Percentiles rank a stretch among this genome's conserved stretches.
Conservation (phyloP, 2,888 invertebrate species). For the Anaspis maculata region DNA sequence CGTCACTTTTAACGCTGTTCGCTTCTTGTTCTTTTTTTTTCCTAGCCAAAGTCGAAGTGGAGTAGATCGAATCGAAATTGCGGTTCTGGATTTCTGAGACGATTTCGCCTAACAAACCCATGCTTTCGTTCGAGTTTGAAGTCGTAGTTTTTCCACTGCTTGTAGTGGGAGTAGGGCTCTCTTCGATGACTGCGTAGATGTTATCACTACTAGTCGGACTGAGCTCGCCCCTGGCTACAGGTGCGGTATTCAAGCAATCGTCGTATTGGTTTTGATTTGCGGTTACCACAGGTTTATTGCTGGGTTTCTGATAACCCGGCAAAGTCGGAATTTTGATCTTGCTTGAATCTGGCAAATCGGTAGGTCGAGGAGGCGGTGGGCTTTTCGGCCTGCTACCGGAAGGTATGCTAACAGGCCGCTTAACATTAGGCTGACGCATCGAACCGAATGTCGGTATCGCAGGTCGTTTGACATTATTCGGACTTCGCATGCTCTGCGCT, state of each 20-base stretch:
- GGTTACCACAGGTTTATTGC: slow-evolving; percentile 16
- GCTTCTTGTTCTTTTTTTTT: slow-evolving; percentile 49
- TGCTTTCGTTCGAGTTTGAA: slow-evolving; percentile 56
- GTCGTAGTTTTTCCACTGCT: slow-evolving; percentile 26
- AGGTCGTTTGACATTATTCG: slow-evolving; percentile 42
- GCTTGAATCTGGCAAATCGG: slow-evolving; percentile 11
- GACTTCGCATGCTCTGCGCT: slow-evolving; percentile 75
- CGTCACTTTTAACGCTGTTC: slow-evolving; percentile 33
- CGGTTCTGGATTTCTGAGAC: slow-evolving; percentile 80
- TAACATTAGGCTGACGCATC: slow-evolving; percentile 62
- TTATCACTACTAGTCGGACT: slow-evolving; percentile 60
- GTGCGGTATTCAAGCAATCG: slow-evolving; percentile 64
- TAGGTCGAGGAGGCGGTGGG: slow-evolving; percentile 63
- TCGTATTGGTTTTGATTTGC: slow-evolving; percentile 53
- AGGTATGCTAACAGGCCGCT: slow-evolving; percentile 68
- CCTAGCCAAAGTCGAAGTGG: slow-evolving; percentile 61
- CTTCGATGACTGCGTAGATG: slow-evolving; percentile 83
- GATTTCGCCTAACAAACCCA: slow-evolving; percentile 77
- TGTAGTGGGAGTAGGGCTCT: slow-evolving; percentile 50
- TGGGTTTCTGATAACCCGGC: slow-evolving; percentile 53
- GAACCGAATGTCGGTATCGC: slow-evolving; percentile 72
- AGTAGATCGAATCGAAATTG: slow-evolving; percentile 82
- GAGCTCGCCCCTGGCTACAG: slow-evolving; percentile 51
- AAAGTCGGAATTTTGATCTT: slow-evolving; percentile 45
- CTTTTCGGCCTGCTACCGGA: slow-evolving; percentile 61